These are phyloP conservation scores for Slavum lentiscoides DNA, from an alignment of 2,888 invertebrate genomes.

Conservation along the genomic window DNA sequence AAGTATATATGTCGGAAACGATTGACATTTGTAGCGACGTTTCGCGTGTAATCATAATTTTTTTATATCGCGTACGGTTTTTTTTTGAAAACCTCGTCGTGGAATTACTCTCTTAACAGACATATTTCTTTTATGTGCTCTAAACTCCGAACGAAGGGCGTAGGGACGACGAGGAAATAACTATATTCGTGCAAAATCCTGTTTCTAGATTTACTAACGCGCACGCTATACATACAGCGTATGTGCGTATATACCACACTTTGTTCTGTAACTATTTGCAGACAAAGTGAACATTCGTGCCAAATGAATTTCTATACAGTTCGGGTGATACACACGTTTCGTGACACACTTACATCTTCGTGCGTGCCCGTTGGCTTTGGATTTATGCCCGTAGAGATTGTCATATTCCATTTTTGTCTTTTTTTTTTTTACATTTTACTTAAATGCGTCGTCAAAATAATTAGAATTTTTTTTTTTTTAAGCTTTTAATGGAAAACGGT, in stretches of 20 bases:
- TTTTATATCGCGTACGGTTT: background rate
- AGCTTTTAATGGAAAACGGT: no score
- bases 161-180: background rate
- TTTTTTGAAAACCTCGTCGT: background rate
- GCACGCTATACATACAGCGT: no score
- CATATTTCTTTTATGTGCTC: background rate
- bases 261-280: conserved; percentile 1
- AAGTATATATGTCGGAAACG: background rate
- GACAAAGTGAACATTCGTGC: conserved; percentile 25
- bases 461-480: no score
- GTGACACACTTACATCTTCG: background rate
- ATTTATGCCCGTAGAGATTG: conserved; percentile 6
- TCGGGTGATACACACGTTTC: background rate
- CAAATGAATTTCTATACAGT: conserved; percentile 14
- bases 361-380: background rate
- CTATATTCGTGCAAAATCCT: background rate
- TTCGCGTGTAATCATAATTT: background rate
- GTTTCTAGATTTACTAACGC: conserved; percentile 7
- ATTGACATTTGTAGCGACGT: background rate
- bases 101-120: background rate
- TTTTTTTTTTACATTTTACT: background rate
- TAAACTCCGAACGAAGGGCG: background rate
- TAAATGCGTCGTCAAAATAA: background rate
- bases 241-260: background rate
- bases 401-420: conserved; percentile 7